Percentiles rank a stretch among this genome's conserved stretches.
phyloP scores from a whole-genome alignment of 30 jellyfish, hydroid and myxozoan species.

The Morbakka virulenta region DNA sequence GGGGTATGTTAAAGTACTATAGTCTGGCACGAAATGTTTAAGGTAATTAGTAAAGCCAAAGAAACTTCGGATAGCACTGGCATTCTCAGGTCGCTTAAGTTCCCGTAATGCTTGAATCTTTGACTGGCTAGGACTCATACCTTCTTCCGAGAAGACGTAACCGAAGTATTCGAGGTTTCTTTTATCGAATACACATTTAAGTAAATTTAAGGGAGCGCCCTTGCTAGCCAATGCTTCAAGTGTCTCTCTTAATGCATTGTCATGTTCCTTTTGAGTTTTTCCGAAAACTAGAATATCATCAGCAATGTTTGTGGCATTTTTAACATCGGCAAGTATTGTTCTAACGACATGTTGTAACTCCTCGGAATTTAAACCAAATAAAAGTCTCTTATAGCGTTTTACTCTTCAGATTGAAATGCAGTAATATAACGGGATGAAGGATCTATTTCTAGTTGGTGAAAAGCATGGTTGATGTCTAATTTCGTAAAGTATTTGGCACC shows the following conservation, averaged over 20 bases:
- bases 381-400: constrained; percentile 4
- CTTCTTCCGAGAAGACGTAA: constrained; percentile 6
- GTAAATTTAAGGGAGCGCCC: constrained; percentile 17
- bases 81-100: neutral
- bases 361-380: neutral
- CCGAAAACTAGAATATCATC: constrained; percentile 1
- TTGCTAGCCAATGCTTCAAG: constrained; percentile 11
- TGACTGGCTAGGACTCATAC: constrained; percentile 35
- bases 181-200: constrained; percentile 15
- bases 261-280: neutral
- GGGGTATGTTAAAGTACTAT: constrained; percentile 1
- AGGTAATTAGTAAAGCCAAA: constrained; percentile 26
- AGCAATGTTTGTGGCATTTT: neutral
- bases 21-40: constrained; percentile 19
- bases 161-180: constrained; percentile 17
- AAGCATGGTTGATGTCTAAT: constrained; percentile 35
- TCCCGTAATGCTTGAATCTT: constrained; percentile 3
- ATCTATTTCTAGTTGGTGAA: constrained; percentile 6
- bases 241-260: neutral
- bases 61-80: neutral
- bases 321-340: neutral
- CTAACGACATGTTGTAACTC: constrained; percentile 3
- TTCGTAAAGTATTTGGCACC: constrained; percentile 23
- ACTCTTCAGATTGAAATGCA: constrained; percentile 15
- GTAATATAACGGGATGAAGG: neutral